Base-by-base conservation (phyloP, 2,888 invertebrate genomes). In the Euclidia mi region DNA sequence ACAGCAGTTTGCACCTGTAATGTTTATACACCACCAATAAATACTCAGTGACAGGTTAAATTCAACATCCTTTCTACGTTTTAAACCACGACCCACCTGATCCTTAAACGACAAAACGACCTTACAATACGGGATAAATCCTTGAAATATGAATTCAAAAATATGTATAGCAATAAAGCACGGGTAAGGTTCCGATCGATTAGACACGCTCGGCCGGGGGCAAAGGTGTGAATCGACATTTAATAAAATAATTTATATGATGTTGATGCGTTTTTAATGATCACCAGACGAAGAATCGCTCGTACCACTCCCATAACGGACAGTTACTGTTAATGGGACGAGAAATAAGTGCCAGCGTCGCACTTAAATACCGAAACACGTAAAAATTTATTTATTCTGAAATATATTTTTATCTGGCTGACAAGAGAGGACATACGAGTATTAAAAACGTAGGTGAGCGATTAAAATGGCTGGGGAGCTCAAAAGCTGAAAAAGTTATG, bases 171-270 rank as follows among this genome's bases (percentile, higher is more conserved):
- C 50, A 55, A 71, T 82, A 80, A 77, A 81, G 71, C 66, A 78
- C 71, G 66, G 40, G 67, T 78, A 82, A 84, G 81, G 79, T 70
- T 72, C 59, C 70, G 71, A 57, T 72, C 81, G 79, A 86, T 89
- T 87, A 85, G 88, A 80, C 81, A 85, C 84, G 84, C 82, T 81
- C 74, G 64, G 66, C 65, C 77, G 69, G 81, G 83, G 83, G 78
- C 85, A 87, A 85, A 92, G 91, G 91, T 93, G 92, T 89, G 90
- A 91, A 92, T 91, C 86, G 89, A 88, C 90, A 90, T 93, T 91
- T 91, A 91, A 90, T 91, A 89, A 88, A 92, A 91, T 89, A 89
- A 89, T 91, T 89, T 88, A 89, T 89, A 81, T 79, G 79, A 68
- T 71, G 71, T 85, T 93, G 88, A 93, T 93, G 93, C 67, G 84